phyloP scores from a whole-genome alignment of 2,113 vertebrate genomes.

The Panthera leo region DNA sequence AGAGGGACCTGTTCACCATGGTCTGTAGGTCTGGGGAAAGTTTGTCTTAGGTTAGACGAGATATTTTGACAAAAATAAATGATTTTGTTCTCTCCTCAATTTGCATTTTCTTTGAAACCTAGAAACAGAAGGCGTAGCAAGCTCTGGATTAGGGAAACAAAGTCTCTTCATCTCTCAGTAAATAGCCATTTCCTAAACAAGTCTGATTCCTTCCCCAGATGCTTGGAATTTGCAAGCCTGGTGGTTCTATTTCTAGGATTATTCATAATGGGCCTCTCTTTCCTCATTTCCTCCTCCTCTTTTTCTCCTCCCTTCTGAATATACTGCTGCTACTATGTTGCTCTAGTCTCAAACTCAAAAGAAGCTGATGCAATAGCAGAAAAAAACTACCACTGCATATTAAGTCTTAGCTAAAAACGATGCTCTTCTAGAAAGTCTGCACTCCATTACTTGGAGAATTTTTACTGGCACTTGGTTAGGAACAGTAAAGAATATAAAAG shows the following conservation, averaged over 20 bases:
- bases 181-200: slow-evolving; percentile 76
- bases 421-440: not conserved
- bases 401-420: not conserved
- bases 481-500: not conserved
- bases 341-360: slow-evolving; percentile 27
- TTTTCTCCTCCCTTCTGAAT: slow-evolving; percentile 40
- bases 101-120: slow-evolving; percentile 61
- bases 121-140: slow-evolving; percentile 5
- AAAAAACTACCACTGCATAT: not conserved
- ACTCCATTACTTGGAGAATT: not conserved
- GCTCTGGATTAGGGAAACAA: slow-evolving; percentile 59
- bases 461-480: not conserved
- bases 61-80: slow-evolving; percentile 30
- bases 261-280: slow-evolving; percentile 67
- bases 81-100: slow-evolving; percentile 49
- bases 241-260: slow-evolving; percentile 81
- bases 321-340: slow-evolving; percentile 50
- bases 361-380: not conserved
- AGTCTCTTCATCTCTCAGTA: slow-evolving; percentile 48
- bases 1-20: not conserved
- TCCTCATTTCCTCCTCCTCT: slow-evolving; percentile 46
- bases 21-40: not conserved
- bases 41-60: slow-evolving; percentile 14
- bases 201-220: slow-evolving; percentile 60
- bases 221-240: slow-evolving; percentile 78